phyloP scores from a whole-genome alignment of 2,888 invertebrate genomes.

The Liodrosophila aerea region DNA sequence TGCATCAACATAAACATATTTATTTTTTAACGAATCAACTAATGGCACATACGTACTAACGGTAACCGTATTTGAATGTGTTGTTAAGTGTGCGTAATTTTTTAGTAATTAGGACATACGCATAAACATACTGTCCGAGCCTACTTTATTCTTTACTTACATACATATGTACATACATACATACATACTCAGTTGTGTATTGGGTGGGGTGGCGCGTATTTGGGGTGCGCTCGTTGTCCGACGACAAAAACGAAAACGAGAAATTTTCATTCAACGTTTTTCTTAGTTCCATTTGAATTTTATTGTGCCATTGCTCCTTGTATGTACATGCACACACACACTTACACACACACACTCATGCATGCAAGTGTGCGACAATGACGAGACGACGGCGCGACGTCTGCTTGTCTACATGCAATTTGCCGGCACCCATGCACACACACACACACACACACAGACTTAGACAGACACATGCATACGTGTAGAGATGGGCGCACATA shows the following conservation, averaged over 20 bases:
- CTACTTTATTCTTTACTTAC: slow-evolving; percentile 13
- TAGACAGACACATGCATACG: slow-evolving; percentile 1
- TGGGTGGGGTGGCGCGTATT: slow-evolving; percentile 13
- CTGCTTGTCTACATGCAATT: slow-evolving; percentile 40
- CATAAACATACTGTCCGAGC: slow-evolving; percentile 14
- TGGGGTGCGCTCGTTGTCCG: slow-evolving; percentile 25
- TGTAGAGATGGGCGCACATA: slow-evolving; percentile 1
- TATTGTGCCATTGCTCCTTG: slow-evolving; percentile 61
- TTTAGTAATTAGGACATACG: slow-evolving; percentile 34
- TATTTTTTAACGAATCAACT: background rate
- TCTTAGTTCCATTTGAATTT: slow-evolving; percentile 50
- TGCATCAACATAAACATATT: slow-evolving; percentile 1
- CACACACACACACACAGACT: slow-evolving; percentile 4
- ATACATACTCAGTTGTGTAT: too few species aligned
- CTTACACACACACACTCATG: background rate
- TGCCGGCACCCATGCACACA: slow-evolving; percentile 38
- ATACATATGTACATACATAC: slow-evolving; percentile 10
- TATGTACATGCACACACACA: slow-evolving; percentile 17
- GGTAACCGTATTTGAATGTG: slow-evolving; percentile 33
- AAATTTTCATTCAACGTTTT: slow-evolving; percentile 56
- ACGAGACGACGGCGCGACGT: slow-evolving; percentile 46
- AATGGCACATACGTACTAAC: slow-evolving; percentile 4
- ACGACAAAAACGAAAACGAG: slow-evolving; percentile 47
- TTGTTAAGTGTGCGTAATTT: slow-evolving; percentile 42
- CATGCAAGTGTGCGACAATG: slow-evolving; percentile 24